Evolutionary conservation across 1,140 invertebrate genomes (phyloP), one percentile per base, ranked within the genome.

Genomic region (Triops cancriformis): DNA sequence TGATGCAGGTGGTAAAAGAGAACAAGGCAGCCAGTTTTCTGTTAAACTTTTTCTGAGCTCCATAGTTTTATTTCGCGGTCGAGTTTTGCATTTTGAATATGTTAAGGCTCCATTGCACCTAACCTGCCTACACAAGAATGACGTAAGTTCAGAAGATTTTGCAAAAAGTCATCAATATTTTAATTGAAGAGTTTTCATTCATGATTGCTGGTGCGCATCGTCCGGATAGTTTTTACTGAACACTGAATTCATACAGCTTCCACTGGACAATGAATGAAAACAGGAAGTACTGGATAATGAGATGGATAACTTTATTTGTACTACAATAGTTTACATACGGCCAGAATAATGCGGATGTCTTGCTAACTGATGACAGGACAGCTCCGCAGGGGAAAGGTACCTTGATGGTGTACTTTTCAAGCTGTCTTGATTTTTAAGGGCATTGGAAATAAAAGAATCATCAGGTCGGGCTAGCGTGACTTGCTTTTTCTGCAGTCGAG

Each of bases 401-500:
- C 51, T 64, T 23, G 51, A 64, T 12, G 51, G 51, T 64, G n/a
- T 23, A 14, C 11, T 64, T 64, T 64, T 64, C 51, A 64, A 18
- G 5, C 5, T 18, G 6, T 64, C 51, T 64, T 64, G 51, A 64
- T 64, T 64, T 23, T 64, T 64, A 1, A 64, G 51, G 14, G 51
- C 51, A 64, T 64, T 64, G 23, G 51, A 64, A 64, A 64, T 64
- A 23, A 64, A 64, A 64, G 51, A 64, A 64, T 14, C 18, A 64
- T 64, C 51, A 64, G 51, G 51, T 64, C 31, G 31, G 2, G 51
- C 51, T n/a, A 23, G 18, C n/a, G 26, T 45, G 73, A 45, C 23
- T 42, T 74, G 72, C 42, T 78, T 42, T 14, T 73, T 73, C 11
- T 45, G 28, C 72, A 73, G 28, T n/a, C 77, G 77, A 31, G 31